phyloP scores from a whole-genome alignment of 2,797 vertebrate genomes.

The Momotus momota region DNA sequence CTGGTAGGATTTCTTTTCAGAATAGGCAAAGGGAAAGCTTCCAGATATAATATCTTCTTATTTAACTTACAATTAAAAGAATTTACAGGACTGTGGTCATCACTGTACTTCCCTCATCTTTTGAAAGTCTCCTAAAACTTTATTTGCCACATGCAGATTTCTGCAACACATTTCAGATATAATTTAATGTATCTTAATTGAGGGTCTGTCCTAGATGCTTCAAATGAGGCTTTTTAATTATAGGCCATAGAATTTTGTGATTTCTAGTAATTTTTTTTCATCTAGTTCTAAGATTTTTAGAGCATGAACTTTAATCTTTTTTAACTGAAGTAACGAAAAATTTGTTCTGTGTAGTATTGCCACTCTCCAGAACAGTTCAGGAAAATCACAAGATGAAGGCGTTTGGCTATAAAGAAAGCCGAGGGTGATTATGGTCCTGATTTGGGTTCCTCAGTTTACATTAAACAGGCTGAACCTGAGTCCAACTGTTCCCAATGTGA shows the following conservation, averaged over 20 bases:
- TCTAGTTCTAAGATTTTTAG: background rate
- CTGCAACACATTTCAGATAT: background rate
- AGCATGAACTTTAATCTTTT: background rate
- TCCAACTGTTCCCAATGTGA: background rate
- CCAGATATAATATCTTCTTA: background rate
- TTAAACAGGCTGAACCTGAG: background rate
- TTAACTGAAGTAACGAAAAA: background rate
- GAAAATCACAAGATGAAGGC: background rate
- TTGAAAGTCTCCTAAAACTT: background rate
- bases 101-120: background rate
- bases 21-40: background rate
- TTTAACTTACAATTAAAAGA: background rate
- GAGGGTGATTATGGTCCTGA: background rate
- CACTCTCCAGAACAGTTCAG: background rate
- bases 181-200: background rate
- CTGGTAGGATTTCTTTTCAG: background rate
- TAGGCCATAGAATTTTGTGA: background rate
- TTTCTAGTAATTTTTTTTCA: background rate
- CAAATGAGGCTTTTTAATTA: background rate
- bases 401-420: background rate
- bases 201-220: background rate
- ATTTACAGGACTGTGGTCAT: background rate
- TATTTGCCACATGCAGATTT: background rate
- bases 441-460: background rate
- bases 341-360: background rate